Percentiles rank a stretch among this genome's conserved stretches.
Conservation (phyloP, 2,113 vertebrate species). For the Dicerorhinus sumatrensis region DNA sequence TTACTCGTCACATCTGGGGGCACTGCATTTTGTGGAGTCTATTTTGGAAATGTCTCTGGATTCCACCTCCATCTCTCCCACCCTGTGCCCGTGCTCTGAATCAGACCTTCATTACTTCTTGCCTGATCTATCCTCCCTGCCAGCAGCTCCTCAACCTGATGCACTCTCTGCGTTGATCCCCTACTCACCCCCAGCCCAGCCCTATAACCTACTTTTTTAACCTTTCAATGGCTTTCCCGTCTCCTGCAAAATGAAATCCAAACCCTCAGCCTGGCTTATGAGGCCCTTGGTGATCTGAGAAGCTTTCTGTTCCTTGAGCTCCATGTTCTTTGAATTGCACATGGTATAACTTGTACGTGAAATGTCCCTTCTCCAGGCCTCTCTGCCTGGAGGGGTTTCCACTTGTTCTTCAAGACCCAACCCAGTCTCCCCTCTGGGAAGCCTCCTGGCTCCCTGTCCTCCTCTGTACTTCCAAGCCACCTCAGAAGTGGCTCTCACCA, state of each 20-base stretch:
- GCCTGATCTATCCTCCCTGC: neutral
- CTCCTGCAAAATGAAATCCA: neutral
- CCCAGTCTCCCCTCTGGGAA: neutral
- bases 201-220: neutral
- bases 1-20: fast-evolving
- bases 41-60: neutral
- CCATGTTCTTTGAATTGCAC: neutral
- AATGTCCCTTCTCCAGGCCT: fast-evolving
- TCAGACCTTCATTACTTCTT: neutral
- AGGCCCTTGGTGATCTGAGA: neutral
- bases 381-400: neutral
- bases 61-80: neutral
- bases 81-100: neutral
- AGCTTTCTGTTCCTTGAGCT: fast-evolving
- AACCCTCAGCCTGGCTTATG: no score
- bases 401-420: neutral
- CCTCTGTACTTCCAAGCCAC: neutral
- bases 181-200: neutral
- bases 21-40: fast-evolving
- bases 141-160: neutral
- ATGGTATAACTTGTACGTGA: fast-evolving
- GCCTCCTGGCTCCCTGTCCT: neutral
- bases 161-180: no score
- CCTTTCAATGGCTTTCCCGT: neutral
- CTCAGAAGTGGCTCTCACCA: no score